phyloP scores from a whole-genome alignment of 2,888 invertebrate species.

The Parnassius apollo region DNA sequence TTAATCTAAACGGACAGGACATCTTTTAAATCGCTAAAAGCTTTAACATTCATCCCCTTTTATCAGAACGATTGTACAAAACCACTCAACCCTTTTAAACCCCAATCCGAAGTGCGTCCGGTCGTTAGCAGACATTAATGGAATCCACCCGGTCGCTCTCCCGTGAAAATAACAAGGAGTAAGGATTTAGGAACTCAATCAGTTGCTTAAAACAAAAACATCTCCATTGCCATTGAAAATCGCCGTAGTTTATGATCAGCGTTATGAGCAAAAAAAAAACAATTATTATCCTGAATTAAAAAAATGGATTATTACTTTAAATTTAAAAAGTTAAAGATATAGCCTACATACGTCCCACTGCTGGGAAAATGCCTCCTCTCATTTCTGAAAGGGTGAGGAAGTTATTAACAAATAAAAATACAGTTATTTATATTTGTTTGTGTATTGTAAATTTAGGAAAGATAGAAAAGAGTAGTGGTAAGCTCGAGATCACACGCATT shows the following conservation, averaged over 20 bases:
- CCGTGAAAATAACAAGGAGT: constrained; percentile 75
- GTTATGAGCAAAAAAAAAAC: no score
- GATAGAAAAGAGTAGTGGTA: no score
- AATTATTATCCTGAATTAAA: no score
- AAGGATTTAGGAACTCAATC: constrained; percentile 57
- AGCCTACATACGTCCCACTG: no score
- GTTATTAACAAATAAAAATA: no score
- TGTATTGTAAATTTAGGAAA: no score
- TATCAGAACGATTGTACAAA: constrained; percentile 78
- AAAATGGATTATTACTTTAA: no score
- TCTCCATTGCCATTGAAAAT: constrained; percentile 25
- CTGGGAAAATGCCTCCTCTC: no score
- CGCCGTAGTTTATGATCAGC: constrained; percentile 1
- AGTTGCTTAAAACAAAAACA: constrained; percentile 50
- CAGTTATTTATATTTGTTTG: no score
- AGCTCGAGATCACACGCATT: no score
- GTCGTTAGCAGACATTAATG: constrained; percentile 80
- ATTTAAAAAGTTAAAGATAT: no score
- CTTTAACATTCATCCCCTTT: constrained; percentile 74
- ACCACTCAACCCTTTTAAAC: constrained; percentile 81
- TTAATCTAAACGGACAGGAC: constrained; percentile 57
- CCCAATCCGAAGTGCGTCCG: constrained; percentile 78
- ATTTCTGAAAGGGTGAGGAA: no score
- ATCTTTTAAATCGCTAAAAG: constrained; percentile 76
- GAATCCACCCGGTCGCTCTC: constrained; percentile 71